phyloP scores from a whole-genome alignment of 2,888 invertebrate species.

The Andrena marginata region DNA sequence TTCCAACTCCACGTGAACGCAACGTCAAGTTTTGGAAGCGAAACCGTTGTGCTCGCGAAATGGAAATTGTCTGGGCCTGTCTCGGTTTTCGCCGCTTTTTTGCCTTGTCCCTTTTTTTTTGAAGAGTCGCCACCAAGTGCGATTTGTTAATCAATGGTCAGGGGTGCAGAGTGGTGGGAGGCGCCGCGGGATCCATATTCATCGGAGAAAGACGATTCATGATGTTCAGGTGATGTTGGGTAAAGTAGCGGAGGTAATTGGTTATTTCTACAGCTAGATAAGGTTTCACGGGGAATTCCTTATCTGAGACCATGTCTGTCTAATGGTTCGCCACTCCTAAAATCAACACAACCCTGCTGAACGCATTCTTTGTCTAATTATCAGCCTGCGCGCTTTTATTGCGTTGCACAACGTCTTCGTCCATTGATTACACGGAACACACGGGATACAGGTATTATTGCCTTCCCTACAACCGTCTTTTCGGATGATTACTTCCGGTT shows the following conservation, averaged over 20 bases:
- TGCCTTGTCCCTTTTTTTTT: neutral
- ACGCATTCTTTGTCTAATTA: conserved; percentile 61
- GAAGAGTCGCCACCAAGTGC: conserved; percentile 2
- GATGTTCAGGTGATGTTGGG: neutral
- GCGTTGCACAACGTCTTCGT: conserved; percentile 4
- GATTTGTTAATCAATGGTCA: neutral
- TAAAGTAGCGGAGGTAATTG: neutral
- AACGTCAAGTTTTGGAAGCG: conserved; percentile 67
- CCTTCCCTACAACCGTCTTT: conserved; percentile 67
- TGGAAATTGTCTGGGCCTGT: conserved; percentile 29
- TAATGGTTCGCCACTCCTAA: conserved; percentile 9
- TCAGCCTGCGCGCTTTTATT: conserved; percentile 25
- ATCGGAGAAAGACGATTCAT: neutral
- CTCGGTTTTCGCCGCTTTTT: conserved; percentile 25
- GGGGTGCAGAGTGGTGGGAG: neutral
- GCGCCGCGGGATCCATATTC: neutral
- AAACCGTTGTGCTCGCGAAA: conserved; percentile 51
- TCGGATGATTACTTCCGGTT: conserved; percentile 76
- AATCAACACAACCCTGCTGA: conserved; percentile 61
- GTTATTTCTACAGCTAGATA: neutral
- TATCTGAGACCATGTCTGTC: neutral
- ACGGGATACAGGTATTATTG: conserved; percentile 43
- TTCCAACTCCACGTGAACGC: conserved; percentile 57
- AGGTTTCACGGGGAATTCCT: neutral
- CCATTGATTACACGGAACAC: conserved; percentile 13